Base-by-base conservation (phyloP, 2,888 invertebrate genomes). In the Morinoia aosen region DNA sequence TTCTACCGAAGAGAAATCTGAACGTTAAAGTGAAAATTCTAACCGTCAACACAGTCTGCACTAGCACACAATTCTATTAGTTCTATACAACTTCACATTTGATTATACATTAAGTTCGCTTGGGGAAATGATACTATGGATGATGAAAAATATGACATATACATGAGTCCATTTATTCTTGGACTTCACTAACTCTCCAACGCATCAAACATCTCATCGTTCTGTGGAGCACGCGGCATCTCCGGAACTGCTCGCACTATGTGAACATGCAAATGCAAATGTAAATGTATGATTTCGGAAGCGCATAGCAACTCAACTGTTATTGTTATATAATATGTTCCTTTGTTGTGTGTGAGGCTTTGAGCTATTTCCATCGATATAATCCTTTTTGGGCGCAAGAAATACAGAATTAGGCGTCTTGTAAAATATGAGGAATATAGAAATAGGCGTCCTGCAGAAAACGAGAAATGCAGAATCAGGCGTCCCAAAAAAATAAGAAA, bases 131-230 rank as follows among this genome's bases (percentile, higher is more conserved):
- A 90, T 90, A 90, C 40, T 14, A 33, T 39, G 39, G 39, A 90
- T 48, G 90, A 90, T 90, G 90, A 90, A 39, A 48, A 12, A 90
- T 90, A 90, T 90, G 90, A 90, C 48, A 90, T 90, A 3, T 90
- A 90, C 90, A 90, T 90, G 90, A 90, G 39, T 90, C 40, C 76
- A 16, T 10, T 33, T 25, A 8, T 33, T 16, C 33, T 16, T 76
- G 33, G 25, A 16, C 25, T 76, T 33, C 76, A 76, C 25, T 33
- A 33, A 19, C 33, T 76, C 76, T 33, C 33, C 10, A 76, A 76
- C 3, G 8, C 25, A 25, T 19, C 76, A 76, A 76, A 76, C 8
- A 19, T 76, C 33, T 25, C 33, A 3, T 76, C 25, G 19, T 10
- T 33, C 76, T 76, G 16, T 33, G 1, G 25, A 19, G 76, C 16